These are phyloP conservation scores for Toxotes jaculatrix DNA, from an alignment of 2,113 vertebrate genomes.

Conservation along the genomic window DNA sequence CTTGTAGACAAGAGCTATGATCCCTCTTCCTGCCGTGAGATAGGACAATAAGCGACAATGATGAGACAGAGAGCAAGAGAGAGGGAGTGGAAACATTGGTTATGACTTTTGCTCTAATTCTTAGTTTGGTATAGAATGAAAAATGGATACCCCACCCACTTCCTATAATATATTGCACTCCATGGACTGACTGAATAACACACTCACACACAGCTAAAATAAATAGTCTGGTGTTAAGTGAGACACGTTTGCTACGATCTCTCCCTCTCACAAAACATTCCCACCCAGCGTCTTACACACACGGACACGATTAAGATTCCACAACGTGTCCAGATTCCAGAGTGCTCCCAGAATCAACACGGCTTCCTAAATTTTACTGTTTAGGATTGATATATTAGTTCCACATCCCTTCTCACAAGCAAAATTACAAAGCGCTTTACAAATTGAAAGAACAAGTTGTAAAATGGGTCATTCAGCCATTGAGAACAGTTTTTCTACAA, in stretches of 20 bases:
- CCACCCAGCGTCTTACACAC: constrained; percentile 25
- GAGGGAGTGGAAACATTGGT: not conserved
- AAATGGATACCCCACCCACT: constrained; percentile 40
- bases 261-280: constrained; percentile 16
- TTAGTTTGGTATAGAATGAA: constrained; percentile 20
- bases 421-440: not conserved
- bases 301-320: constrained; percentile 50
- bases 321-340: constrained; percentile 27
- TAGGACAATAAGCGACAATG: not conserved
- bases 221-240: constrained; percentile 43
- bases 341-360: constrained; percentile 38
- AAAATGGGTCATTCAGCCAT: not conserved
- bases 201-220: constrained; percentile 26
- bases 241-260: constrained; percentile 7
- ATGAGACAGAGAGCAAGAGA: constrained; percentile 10
- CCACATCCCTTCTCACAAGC: not conserved
- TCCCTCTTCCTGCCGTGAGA: not conserved
- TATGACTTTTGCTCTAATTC: constrained; percentile 8
- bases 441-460: not conserved
- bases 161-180: constrained; percentile 31
- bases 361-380: not conserved
- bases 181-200: constrained; percentile 6
- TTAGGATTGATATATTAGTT: not conserved
- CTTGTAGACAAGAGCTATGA: not conserved
- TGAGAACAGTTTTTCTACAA: not conserved